Percentiles rank a stretch among this genome's conserved stretches.
These are phyloP conservation scores for Phainopepla nitens DNA, from an alignment of 2,113 vertebrate species.

Conservation along the genomic window DNA sequence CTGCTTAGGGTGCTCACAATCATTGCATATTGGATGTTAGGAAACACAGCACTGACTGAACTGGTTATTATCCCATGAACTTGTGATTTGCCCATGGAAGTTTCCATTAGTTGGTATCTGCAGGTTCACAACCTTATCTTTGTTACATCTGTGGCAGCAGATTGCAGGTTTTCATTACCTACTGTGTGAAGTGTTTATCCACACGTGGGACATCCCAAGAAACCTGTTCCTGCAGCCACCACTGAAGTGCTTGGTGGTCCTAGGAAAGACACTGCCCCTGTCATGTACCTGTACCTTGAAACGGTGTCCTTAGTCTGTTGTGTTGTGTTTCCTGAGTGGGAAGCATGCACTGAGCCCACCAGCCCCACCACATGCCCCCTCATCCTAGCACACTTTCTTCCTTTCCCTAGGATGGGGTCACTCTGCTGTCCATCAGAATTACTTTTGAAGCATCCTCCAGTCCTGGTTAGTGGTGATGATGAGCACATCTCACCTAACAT, in stretches of 20 bases:
- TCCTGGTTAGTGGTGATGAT: neutral
- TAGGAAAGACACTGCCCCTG: neutral
- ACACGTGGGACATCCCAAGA: neutral
- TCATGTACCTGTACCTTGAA: neutral
- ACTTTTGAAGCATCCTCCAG: neutral
- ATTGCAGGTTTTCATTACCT: neutral
- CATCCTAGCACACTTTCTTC: neutral
- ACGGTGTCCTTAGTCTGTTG: rapidly evolving
- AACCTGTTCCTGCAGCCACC: neutral
- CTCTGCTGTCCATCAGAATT: neutral
- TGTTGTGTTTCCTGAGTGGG: neutral
- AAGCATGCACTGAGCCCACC: neutral
- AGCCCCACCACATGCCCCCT: neutral
- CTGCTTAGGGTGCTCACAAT: neutral
- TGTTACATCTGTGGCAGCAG: neutral
- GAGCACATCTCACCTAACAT: neutral
- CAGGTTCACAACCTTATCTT: neutral
- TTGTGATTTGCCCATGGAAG: neutral
- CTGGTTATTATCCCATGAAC: neutral
- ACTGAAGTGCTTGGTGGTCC: neutral
- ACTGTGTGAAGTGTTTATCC: neutral
- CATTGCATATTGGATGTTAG: neutral
- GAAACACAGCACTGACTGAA: neutral
- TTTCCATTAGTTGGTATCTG: neutral
- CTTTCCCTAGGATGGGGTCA: neutral